phyloP scores from a whole-genome alignment of 2,888 invertebrate genomes.

The Sesia bembeciformis region DNA sequence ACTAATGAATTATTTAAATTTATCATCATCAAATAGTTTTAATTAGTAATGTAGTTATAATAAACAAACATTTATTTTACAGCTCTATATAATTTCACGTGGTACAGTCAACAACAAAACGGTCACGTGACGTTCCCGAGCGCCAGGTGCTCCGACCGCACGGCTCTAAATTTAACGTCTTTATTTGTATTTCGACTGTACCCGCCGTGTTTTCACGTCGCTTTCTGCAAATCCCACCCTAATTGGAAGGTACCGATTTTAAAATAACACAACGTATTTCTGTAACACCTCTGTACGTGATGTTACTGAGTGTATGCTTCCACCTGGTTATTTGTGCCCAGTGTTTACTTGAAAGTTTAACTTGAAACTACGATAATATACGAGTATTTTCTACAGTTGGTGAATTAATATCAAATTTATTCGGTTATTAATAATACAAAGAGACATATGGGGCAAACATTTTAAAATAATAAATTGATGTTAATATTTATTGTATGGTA shows the following conservation, averaged over 20 bases:
- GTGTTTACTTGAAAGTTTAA: too few relatives aligned
- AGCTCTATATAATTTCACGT: slow-evolving; percentile 27
- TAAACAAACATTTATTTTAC: slow-evolving; percentile 4
- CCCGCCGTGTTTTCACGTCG: slow-evolving; percentile 19
- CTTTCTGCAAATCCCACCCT: slow-evolving; percentile 28
- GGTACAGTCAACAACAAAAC: slow-evolving; percentile 50
- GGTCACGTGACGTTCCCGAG: slow-evolving; percentile 36
- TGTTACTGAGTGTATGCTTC: not conserved
- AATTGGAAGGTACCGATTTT: slow-evolving; percentile 47
- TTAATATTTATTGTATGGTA: too few relatives aligned
- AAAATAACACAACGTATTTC: slow-evolving; percentile 44
- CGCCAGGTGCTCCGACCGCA: slow-evolving; percentile 67
- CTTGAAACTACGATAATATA: too few relatives aligned
- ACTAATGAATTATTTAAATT: too few relatives aligned
- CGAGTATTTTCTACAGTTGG: too few relatives aligned
- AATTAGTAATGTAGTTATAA: too few relatives aligned
- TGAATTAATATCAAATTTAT: too few relatives aligned
- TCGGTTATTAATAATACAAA: too few relatives aligned
- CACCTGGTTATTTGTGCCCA: slow-evolving; percentile 4
- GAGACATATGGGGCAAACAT: too few relatives aligned
- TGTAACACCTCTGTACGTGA: slow-evolving; percentile 6
- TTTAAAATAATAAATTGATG: too few relatives aligned
- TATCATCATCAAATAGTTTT: too few relatives aligned
- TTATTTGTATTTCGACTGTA: slow-evolving; percentile 68
- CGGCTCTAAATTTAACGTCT: slow-evolving; percentile 70